Evolutionary conservation across 2,797 vertebrate species (phyloP).

Genomic region (Sebastes dallii): DNA sequence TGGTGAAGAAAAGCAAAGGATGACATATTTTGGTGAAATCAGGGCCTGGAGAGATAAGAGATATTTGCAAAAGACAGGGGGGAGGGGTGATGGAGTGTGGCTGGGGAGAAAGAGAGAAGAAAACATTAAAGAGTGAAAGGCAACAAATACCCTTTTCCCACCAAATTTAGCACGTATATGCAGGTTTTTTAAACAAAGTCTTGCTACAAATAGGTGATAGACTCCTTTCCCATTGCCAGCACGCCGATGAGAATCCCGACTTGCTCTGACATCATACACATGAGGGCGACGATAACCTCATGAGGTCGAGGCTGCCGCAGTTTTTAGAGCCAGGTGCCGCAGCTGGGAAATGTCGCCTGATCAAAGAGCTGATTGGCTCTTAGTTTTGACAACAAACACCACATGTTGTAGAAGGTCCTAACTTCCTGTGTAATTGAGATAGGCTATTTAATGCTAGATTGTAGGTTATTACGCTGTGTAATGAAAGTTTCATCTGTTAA

Average conservation of each 20-base stretch:
- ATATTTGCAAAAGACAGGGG: conserved; percentile 37
- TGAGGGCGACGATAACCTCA: no score
- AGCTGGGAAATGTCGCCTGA: no score
- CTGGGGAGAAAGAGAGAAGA: conserved; percentile 17
- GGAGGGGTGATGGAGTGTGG: conserved; percentile 21
- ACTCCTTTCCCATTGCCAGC: neutral
- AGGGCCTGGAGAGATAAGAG: conserved; percentile 48
- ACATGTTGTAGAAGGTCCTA: no score
- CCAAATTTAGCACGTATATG: neutral
- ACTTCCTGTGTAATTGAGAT: no score
- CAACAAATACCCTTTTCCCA: neutral
- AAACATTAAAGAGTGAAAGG: conserved; percentile 27
- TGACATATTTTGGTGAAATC: conserved; percentile 74
- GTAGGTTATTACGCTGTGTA: no score
- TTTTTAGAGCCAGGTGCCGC: no score
- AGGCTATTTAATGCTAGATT: no score
- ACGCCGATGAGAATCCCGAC: neutral
- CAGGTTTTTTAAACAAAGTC: neutral
- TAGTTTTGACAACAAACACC: no score
- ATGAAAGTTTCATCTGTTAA: no score
- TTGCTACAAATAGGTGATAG: neutral
- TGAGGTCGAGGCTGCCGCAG: no score
- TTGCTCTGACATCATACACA: no score
- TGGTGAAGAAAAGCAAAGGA: conserved; percentile 41
- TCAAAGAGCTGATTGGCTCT: no score